Evolutionary conservation across 1,140 invertebrate genomes (phyloP).

Genomic region (Galendromus occidentalis): DNA sequence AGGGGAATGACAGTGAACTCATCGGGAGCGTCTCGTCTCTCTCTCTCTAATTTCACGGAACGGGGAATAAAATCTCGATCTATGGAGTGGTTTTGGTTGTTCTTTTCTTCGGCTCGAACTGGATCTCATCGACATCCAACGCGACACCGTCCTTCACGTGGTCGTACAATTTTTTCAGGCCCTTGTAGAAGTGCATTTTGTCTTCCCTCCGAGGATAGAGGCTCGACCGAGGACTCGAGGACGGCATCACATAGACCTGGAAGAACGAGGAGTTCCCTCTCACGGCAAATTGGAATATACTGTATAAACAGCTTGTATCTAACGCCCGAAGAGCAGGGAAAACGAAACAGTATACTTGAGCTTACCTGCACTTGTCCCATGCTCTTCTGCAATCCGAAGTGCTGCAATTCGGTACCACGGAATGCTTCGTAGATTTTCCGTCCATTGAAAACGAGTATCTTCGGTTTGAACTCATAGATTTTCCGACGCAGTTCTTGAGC

Average conservation of each 20-base stretch:
- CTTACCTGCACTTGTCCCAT: not conserved
- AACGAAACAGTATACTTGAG: not conserved
- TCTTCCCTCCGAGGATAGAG: slow-evolving; percentile 11
- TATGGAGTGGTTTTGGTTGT: no score
- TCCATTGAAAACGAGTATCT: slow-evolving; percentile 94
- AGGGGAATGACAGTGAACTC: no score
- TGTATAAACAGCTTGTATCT: not conserved
- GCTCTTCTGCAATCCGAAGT: not conserved
- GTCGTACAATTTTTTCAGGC: slow-evolving; percentile 80
- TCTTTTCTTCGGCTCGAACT: no score
- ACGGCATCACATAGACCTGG: slow-evolving; percentile 5
- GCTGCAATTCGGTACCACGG: not conserved
- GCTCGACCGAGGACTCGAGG: not conserved
- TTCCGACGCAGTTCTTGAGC: slow-evolving; percentile 75
- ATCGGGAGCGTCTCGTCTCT: no score
- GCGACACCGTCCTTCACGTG: slow-evolving; percentile 74
- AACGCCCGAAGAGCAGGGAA: not conserved
- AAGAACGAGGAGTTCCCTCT: not conserved
- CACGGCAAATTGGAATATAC: not conserved
- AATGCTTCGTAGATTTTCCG: slow-evolving; percentile 39
- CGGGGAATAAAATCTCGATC: no score
- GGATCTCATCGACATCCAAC: not conserved
- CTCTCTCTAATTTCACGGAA: no score
- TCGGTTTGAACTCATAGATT: slow-evolving; percentile 71
- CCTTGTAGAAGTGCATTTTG: slow-evolving; percentile 73